A percentile compares a stretch with the other conserved stretches of the same genome.
phyloP scores from a whole-genome alignment of 37 sponge, comb jelly and placozoan species.

The Bolinopsis microptera region DNA sequence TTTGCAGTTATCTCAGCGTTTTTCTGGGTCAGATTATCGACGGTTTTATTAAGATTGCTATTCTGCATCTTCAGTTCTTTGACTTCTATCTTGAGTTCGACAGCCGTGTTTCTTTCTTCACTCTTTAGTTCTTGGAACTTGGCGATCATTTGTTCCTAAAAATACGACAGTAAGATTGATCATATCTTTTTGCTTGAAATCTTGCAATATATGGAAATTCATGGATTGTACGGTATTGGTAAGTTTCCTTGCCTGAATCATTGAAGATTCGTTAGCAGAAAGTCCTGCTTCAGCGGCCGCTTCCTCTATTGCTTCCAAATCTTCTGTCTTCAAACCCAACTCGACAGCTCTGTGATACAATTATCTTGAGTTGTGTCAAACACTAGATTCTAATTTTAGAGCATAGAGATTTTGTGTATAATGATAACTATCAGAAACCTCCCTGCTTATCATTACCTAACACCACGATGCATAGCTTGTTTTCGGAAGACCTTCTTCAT shows the following conservation, averaged over 20 bases:
- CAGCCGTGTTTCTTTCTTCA: not conserved
- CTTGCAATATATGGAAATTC: too few relatives aligned
- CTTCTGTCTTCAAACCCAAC: slow-evolving; percentile 52
- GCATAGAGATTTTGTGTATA: too few relatives aligned
- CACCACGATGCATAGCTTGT: slow-evolving; percentile 65
- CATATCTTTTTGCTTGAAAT: not conserved
- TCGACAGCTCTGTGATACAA: slow-evolving; percentile 30
- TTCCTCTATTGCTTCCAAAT: slow-evolving; percentile 62
- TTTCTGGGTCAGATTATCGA: not conserved
- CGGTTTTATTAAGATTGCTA: not conserved
- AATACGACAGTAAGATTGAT: not conserved
- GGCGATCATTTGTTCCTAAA: slow-evolving; percentile 51
- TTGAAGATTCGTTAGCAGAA: slow-evolving; percentile 2
- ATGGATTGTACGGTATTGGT: too few relatives aligned
- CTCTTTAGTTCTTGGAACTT: slow-evolving; percentile 49
- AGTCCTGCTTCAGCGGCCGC: slow-evolving; percentile 60
- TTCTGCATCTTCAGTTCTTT: not conserved
- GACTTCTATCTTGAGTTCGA: slow-evolving; percentile 1
- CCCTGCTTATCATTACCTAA: slow-evolving; percentile 25
- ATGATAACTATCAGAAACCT: too few relatives aligned
- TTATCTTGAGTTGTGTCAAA: too few relatives aligned
- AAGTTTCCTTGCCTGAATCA: slow-evolving; percentile 16
- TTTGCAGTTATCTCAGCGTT: slow-evolving; percentile 1
- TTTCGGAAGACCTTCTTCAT: slow-evolving; percentile 45
- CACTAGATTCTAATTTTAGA: too few relatives aligned